These are phyloP conservation scores for Micrastur ruficollis DNA, from an alignment of 2,797 vertebrate species.

Conservation along the genomic window DNA sequence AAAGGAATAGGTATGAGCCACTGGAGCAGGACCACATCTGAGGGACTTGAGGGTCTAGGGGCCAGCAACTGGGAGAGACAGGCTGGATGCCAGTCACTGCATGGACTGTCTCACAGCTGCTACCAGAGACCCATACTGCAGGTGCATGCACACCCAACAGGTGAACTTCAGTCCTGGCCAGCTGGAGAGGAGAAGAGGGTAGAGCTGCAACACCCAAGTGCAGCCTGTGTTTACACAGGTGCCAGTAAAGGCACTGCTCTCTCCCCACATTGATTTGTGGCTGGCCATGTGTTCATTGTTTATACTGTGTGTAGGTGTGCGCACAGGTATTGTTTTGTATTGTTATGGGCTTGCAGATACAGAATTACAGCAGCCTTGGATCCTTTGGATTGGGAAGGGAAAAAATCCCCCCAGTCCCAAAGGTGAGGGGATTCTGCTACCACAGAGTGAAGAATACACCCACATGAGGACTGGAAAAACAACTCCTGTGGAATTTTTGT, in stretches of 20 bases:
- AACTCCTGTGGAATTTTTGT: background rate
- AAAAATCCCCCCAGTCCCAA: background rate
- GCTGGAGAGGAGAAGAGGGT: background rate
- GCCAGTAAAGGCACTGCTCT: background rate
- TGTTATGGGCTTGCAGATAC: background rate
- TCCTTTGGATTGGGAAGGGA: background rate
- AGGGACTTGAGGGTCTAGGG: background rate
- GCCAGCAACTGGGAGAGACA: background rate
- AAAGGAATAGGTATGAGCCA: rapidly evolving
- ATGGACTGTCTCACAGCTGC: background rate
- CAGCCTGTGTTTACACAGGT: background rate
- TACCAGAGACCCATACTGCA: background rate
- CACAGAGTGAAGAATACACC: background rate
- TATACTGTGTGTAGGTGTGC: rapidly evolving
- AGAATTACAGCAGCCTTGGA: background rate
- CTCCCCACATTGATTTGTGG: background rate
- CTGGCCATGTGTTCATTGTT: background rate
- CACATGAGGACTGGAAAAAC: background rate
- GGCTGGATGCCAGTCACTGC: background rate
- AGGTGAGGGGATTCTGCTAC: background rate
- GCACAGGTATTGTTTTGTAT: background rate
- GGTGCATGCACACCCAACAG: rapidly evolving
- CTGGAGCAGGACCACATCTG: background rate
- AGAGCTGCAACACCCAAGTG: rapidly evolving
- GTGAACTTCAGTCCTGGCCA: background rate